phyloP scores from a whole-genome alignment of 1,140 invertebrate species.

The Drosophila ohnishii region DNA sequence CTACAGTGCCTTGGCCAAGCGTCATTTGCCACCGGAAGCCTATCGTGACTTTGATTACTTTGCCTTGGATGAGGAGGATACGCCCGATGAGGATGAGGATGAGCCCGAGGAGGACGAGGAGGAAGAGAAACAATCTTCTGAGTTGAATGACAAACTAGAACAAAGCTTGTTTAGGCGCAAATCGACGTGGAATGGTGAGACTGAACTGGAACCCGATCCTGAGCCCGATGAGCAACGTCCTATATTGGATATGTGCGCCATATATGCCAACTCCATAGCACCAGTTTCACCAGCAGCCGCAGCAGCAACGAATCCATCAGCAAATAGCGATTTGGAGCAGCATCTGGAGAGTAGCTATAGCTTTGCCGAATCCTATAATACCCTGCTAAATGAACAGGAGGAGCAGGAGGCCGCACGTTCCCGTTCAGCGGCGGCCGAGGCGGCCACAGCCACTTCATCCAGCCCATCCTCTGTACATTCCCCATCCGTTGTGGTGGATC shows the following conservation, averaged over 20 bases:
- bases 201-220: constrained; percentile 31
- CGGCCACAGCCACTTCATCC: constrained; percentile 4
- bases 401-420: constrained; percentile 27
- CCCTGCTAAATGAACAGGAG: constrained; percentile 64
- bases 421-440: constrained; percentile 7
- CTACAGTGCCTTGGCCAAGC: constrained; percentile 76
- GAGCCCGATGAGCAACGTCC: constrained; percentile 8
- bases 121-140: neutral
- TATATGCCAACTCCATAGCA: constrained; percentile 22
- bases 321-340: constrained; percentile 22
- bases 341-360: constrained; percentile 64
- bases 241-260: constrained; percentile 21
- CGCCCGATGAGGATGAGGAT: constrained; percentile 41
- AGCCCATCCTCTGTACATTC: constrained; percentile 10
- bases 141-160: neutral
- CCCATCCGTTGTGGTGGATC: constrained; percentile 30
- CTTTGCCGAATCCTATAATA: constrained; percentile 80
- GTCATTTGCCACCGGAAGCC: constrained; percentile 69
- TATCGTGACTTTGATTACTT: constrained; percentile 76
- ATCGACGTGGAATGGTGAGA: constrained; percentile 22
- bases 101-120: constrained; percentile 26
- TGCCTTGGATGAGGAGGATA: constrained; percentile 52
- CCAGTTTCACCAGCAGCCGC: neutral
- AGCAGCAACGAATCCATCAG: neutral
- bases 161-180: constrained; percentile 53